Conservation (phyloP, 2,113 vertebrate species). For the Catharus bicknelli region DNA sequence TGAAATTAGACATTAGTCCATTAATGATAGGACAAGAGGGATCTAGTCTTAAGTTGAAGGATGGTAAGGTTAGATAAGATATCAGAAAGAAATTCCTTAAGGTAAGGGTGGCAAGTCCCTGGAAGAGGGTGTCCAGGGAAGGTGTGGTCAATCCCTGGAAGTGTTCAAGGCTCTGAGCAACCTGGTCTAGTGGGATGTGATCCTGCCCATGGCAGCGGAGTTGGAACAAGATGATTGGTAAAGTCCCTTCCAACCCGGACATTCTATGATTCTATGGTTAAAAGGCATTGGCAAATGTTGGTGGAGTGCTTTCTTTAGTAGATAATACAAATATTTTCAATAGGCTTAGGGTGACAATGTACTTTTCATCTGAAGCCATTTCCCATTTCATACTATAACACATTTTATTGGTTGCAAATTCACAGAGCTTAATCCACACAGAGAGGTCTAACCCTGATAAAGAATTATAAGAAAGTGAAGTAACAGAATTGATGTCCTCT, state of each 20-base stretch:
- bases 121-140: not conserved
- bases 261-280: not conserved
- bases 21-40: not conserved
- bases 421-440: accelerated
- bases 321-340: not conserved
- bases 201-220: accelerated
- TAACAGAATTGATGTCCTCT: not conserved
- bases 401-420: not conserved
- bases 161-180: not conserved
- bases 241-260: not conserved
- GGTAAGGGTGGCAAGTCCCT: not conserved
- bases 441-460: not conserved
- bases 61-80: not conserved
- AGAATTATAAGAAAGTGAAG: not conserved
- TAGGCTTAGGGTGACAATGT: not conserved
- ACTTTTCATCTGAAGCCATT: not conserved
- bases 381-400: not conserved
- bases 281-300: not conserved
- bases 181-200: not conserved
- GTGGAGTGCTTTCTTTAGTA: not conserved
- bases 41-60: not conserved
- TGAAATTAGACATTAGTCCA: not conserved
- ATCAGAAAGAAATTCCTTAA: not conserved
- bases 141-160: not conserved
- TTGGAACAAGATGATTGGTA: not conserved